A percentile compares a stretch with the other conserved stretches of the same genome.
Evolutionary conservation across 2,113 vertebrate species (phyloP).

Genomic region (Paramormyrops kingsleyae): DNA sequence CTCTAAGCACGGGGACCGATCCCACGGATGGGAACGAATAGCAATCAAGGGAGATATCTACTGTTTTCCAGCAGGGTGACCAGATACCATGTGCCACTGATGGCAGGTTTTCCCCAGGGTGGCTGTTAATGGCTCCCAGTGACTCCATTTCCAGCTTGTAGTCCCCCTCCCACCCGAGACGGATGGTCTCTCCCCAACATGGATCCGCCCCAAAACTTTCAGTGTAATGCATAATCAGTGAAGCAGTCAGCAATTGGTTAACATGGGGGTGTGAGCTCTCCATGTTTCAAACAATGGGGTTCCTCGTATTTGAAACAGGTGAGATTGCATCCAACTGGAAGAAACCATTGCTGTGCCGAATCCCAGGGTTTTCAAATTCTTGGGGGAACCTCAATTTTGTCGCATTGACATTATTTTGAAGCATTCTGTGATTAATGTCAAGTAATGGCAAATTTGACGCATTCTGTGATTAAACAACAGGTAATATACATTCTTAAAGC

Average conservation of each 20-base stretch:
- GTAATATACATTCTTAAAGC: background rate
- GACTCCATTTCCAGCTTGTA: background rate
- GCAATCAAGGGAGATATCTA: conserved; percentile 42
- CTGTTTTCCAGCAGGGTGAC: conserved; percentile 36
- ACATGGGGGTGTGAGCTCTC: background rate
- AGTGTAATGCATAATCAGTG: background rate
- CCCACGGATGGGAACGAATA: conserved; percentile 37
- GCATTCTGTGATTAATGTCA: background rate
- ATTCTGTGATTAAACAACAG: background rate
- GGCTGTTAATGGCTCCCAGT: conserved; percentile 33
- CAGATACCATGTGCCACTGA: background rate
- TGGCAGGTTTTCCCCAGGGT: conserved; percentile 28
- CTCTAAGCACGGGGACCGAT: conserved; percentile 29
- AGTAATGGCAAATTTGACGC: no score
- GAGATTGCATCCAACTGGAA: background rate
- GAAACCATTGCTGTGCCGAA: background rate
- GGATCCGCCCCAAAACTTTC: background rate
- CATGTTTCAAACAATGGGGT: background rate
- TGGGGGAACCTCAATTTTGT: background rate
- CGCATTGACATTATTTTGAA: no score
- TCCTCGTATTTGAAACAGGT: background rate
- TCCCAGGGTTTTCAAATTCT: background rate
- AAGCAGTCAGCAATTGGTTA: background rate
- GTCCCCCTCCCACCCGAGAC: background rate
- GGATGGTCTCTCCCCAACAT: background rate